Base-by-base conservation (phyloP, 2,888 invertebrate genomes). In the Pemphredon lugubris region DNA sequence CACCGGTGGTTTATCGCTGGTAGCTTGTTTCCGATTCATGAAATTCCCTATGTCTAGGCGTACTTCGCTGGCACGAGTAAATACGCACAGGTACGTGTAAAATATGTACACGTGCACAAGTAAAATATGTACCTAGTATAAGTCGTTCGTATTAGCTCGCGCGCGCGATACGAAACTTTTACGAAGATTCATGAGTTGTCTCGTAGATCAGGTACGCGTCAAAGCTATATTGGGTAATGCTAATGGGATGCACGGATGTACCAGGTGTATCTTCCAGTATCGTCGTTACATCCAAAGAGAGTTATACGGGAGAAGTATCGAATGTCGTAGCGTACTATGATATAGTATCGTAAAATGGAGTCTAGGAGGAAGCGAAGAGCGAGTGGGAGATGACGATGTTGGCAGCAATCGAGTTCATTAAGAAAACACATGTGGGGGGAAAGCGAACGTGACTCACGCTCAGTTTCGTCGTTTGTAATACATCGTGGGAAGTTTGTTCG, bases 331-430 rank as follows among this genome's bases (percentile, higher is more conserved):
- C 16, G 6, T 37, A 13, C 18, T 34, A 45, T 45, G 34, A 23
- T 45, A 34, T 53, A 20, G n/a, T 13, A 45, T 45, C 44, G 34
- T 45, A 34, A 61, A 20, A 14, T 13, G 13, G 45, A 39, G 30
- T 32, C 14, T 23, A 16, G 13, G 16, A 48, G 55, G 47, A 54
- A 48, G 50, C 45, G 69, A 72, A 48, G 66, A 73, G 61, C 69
- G 73, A 72, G 77, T 79, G 72, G 75, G 73, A 75, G 73, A 74
- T 68, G 60, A 70, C 66, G 70, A 73, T 71, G 65, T 58, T 61
- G 42, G 64, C 65, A 81, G 79, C 77, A 75, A 75, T 77, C 67
- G 75, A 76, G 73, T 75, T 64, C 72, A 75, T 79, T 75, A 59
- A 26, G 23, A 20, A 16, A 61, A 53, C 40, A 44, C 26, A 58